Conservation (phyloP, 2,797 vertebrate genomes). For the Muscicapa striata region DNA sequence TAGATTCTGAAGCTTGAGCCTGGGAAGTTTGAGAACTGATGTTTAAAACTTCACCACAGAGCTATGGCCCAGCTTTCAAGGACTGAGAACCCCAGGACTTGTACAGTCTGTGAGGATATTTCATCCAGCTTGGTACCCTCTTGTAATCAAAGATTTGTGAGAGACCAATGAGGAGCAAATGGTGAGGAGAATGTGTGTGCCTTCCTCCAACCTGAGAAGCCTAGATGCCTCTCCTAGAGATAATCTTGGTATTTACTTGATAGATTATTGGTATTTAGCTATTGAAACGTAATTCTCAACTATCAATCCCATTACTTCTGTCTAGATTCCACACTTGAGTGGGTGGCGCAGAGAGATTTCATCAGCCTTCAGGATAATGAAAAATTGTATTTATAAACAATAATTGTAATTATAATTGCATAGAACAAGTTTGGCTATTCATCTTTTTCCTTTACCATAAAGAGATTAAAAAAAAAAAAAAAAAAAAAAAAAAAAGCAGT, state of each 20-base stretch:
- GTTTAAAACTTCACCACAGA: not conserved
- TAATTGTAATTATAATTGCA: not conserved
- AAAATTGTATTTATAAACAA: not conserved
- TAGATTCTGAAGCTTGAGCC: not conserved
- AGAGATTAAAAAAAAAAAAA: too few relatives aligned
- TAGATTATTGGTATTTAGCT: not conserved
- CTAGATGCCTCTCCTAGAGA: not conserved
- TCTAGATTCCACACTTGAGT: not conserved
- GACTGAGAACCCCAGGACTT: not conserved
- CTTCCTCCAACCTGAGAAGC: not conserved
- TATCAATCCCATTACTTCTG: not conserved
- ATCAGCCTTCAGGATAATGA: not conserved
- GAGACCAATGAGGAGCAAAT: not conserved
- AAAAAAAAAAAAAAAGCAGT: not conserved
- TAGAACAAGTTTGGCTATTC: not conserved
- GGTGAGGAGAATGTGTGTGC: not conserved
- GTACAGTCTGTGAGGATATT: not conserved
- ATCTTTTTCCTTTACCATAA: not conserved
- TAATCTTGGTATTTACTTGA: not conserved
- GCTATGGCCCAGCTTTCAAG: not conserved
- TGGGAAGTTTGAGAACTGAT: not conserved
- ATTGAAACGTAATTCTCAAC: not conserved
- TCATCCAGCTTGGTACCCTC: fast-evolving
- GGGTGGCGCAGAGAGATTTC: not conserved
- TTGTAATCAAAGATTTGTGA: not conserved